Percentiles rank a stretch among this genome's conserved stretches.
Evolutionary conservation across 2,113 vertebrate genomes (phyloP).

Genomic region (Glaucidium brasilianum): DNA sequence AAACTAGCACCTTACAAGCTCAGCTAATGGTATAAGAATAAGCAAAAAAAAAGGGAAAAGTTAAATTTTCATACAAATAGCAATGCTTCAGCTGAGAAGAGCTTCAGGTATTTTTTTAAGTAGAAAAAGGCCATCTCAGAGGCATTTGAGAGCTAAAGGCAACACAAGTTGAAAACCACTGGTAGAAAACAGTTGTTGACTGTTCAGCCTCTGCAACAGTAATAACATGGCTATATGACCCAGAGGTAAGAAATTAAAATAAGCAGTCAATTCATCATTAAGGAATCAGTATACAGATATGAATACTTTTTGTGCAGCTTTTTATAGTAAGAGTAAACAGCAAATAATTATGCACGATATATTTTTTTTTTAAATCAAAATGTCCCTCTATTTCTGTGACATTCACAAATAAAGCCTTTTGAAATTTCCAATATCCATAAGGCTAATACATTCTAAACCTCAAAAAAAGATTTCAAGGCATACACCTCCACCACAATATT

Average conservation of each 20-base stretch:
- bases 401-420: neutral
- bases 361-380: neutral
- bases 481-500: constrained; percentile 2
- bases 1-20: neutral
- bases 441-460: constrained; percentile 19
- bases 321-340: neutral
- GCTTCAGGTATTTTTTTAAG: neutral
- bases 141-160: neutral
- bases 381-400: neutral
- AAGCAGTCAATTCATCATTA: neutral
- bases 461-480: neutral
- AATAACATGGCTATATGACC: neutral
- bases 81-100: neutral
- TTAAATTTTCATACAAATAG: neutral
- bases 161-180: neutral
- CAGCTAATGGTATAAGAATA: neutral
- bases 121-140: neutral
- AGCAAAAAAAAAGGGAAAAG: neutral
- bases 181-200: neutral
- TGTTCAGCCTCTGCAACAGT: neutral
- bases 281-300: neutral
- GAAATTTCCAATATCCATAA: constrained; percentile 2
- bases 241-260: neutral
- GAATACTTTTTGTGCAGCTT: neutral
- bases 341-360: neutral